Percentiles rank a stretch among this genome's conserved stretches.
phyloP scores from a whole-genome alignment of 2,113 vertebrate species.

The Chinchilla lanigera region DNA sequence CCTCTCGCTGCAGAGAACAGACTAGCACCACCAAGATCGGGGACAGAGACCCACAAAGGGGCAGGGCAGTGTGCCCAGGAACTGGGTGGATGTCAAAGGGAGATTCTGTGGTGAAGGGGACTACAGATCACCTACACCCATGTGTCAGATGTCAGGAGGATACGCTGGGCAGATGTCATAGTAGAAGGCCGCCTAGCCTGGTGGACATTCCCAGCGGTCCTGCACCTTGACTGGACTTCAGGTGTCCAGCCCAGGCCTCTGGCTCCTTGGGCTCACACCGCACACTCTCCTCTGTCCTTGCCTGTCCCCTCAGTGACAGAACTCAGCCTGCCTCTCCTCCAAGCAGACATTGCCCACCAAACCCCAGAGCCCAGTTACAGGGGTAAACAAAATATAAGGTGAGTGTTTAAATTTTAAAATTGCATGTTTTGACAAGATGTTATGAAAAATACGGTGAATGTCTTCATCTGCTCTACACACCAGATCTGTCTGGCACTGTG shows the following conservation, averaged over 20 bases:
- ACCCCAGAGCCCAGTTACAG: background rate
- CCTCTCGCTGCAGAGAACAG: too few species aligned
- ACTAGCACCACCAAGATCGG: background rate
- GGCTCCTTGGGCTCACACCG: accelerated
- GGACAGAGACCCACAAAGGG: background rate
- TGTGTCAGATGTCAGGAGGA: background rate
- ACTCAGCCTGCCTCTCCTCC: background rate
- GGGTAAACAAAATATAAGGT: background rate
- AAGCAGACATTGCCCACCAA: background rate
- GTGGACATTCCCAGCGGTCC: accelerated
- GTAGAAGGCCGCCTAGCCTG: accelerated
- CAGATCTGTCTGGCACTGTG: background rate
- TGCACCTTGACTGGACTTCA: background rate
- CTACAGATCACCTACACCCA: background rate
- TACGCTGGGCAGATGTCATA: accelerated
- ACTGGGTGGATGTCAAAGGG: background rate
- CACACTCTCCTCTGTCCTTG: accelerated
- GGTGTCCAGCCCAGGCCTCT: background rate
- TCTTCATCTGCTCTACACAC: background rate
- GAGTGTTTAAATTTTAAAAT: background rate
- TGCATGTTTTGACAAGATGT: background rate
- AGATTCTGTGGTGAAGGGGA: background rate
- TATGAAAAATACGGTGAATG: background rate
- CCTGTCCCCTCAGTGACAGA: accelerated
- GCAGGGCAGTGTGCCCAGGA: background rate